Evolutionary conservation across 2,888 invertebrate genomes (phyloP).

Genomic region (Macrosoma leucophasiata): DNA sequence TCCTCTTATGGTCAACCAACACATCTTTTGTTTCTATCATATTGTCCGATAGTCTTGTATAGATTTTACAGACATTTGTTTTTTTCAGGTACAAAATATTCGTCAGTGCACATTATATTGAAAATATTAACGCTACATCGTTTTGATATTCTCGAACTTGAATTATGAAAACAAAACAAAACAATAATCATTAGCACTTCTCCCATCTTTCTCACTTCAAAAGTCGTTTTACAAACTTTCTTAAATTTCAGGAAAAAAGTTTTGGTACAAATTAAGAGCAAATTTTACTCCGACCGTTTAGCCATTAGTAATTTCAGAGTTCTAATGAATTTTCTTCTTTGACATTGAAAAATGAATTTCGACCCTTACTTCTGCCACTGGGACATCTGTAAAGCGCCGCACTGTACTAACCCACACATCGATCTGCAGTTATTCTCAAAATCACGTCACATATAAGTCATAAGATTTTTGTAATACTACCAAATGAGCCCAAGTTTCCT

Average conservation of each 20-base stretch:
- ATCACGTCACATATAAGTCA: too few species aligned
- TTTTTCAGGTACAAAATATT: too few species aligned
- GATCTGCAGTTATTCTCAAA: constrained; percentile 41
- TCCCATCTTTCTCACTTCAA: constrained; percentile 65
- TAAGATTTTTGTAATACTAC: too few species aligned
- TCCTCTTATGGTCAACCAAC: too few species aligned
- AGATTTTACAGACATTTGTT: too few species aligned
- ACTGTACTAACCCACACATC: constrained; percentile 42
- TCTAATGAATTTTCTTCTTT: constrained; percentile 74
- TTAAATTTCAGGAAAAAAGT: constrained; percentile 66
- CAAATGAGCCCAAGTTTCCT: too few species aligned
- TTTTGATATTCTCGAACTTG: background rate
- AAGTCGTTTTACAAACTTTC: constrained; percentile 67
- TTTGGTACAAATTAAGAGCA: constrained; percentile 72
- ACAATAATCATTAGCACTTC: constrained; percentile 67
- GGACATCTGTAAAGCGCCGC: constrained; percentile 45
- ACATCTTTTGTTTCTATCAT: too few species aligned
- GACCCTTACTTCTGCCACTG: constrained; percentile 53
- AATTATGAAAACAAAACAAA: constrained; percentile 33
- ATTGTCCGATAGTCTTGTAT: too few species aligned
- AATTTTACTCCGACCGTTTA: constrained; percentile 73
- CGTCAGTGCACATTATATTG: background rate
- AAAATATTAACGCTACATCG: background rate
- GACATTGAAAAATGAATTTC: constrained; percentile 74
- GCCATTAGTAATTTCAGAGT: constrained; percentile 75